Percentiles rank a stretch among this genome's conserved stretches.
Conservation (phyloP, 2,113 vertebrate genomes). For the Uropsilus gracilis region DNA sequence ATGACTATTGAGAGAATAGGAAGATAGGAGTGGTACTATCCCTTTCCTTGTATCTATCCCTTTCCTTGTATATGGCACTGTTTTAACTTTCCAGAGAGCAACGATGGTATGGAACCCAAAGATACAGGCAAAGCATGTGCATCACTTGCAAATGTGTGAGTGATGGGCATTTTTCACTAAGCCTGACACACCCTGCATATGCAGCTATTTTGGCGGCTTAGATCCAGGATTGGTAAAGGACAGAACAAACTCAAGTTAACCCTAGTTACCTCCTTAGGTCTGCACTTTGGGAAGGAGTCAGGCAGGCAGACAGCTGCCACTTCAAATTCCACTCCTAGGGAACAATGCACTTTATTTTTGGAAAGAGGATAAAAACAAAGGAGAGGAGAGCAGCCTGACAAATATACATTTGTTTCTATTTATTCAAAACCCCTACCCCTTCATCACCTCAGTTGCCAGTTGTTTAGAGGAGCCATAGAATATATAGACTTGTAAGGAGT, state of each 20-base stretch:
- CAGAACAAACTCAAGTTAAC: constrained; percentile 55
- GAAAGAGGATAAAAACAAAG: constrained; percentile 74
- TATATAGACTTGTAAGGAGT: constrained; percentile 49
- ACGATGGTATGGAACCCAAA: neutral
- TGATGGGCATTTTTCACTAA: neutral
- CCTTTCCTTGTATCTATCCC: neutral
- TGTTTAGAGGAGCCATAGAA: constrained; percentile 57
- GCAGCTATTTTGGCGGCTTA: constrained; percentile 56
- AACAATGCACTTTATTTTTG: constrained; percentile 81
- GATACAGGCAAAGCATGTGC: neutral
- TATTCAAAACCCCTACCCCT: constrained; percentile 63
- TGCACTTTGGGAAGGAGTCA: constrained; percentile 67
- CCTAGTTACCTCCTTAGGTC: constrained; percentile 57
- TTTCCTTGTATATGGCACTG: neutral
- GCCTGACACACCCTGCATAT: neutral
- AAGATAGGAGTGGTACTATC: neutral
- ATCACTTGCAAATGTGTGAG: neutral
- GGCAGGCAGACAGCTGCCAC: constrained; percentile 77
- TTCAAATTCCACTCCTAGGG: constrained; percentile 72
- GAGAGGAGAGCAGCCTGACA: constrained; percentile 58
- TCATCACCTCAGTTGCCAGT: constrained; percentile 59
- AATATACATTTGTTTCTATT: constrained; percentile 76
- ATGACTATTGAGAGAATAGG: neutral
- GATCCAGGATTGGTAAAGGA: neutral
- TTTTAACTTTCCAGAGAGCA: neutral